Evolutionary conservation across 2,797 vertebrate genomes (phyloP), one percentile per base, ranked within the genome.

Genomic region (Luscinia luscinia): DNA sequence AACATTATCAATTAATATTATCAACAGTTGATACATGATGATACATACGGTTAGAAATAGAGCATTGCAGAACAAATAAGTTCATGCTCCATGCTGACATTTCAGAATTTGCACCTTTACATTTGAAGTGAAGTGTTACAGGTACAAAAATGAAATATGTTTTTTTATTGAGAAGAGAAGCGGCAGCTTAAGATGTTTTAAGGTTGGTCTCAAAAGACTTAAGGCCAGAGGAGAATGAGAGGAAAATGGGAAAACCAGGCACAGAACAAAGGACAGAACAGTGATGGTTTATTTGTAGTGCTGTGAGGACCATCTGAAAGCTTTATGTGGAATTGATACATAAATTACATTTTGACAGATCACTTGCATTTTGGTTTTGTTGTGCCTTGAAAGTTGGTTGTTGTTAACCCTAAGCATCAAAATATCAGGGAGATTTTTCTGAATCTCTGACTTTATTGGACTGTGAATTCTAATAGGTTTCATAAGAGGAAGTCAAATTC

Each of bases 11-110:
- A 5, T 34, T 34, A 34, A 34, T 38, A 7, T 43, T 57, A 23
- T 24, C n/a, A 72, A 5, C 19, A 75, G 9, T 34, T 55, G n/a
- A 46, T 55, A 26, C 6, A 20, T 9, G 6, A 12, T 83, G 26
- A 59, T 79, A 13, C 0, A 1, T 46, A 8, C 2, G 4, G 9
- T 52, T 57, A 49, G 22, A 87, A 7, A 7, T 8, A 0, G 13
- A 28, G 8, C 64, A 40, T 54, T 87, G 74, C 30, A 43, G 51
- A 79, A n/a, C 4, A 54, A 46, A 24, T 58, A 20, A 55, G 45
- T 72, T 66, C 15, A 18, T 12, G 5, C 12, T 32, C 30, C 22
- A 20, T 40, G 13, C 20, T 84, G 54, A 66, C 16, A 9, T 48
- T 82, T 38, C 43, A 49, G 40, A 59, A 61, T 85, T 80, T 78